phyloP scores from a whole-genome alignment of 2,888 invertebrate species.

The Mactromeris polynyma region DNA sequence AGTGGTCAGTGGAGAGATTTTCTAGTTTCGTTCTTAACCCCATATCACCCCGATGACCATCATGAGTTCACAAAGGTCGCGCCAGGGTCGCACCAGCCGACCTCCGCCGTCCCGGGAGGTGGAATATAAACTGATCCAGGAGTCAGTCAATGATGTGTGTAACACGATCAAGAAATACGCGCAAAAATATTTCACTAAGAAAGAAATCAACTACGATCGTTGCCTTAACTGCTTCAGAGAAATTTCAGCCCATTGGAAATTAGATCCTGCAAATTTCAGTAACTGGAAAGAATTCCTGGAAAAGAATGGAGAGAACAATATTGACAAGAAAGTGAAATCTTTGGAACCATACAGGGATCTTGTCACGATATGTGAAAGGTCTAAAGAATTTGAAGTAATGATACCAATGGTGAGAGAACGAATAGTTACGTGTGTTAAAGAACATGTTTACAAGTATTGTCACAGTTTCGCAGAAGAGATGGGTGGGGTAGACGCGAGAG shows the following conservation, averaged over 20 bases:
- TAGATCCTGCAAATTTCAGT: constrained; percentile 60
- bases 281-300: constrained; percentile 78
- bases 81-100: constrained; percentile 53
- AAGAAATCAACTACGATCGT: constrained; percentile 65
- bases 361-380: constrained; percentile 73
- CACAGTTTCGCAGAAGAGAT: constrained; percentile 78
- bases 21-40: not conserved
- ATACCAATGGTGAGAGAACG: constrained; percentile 72
- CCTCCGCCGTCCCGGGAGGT: constrained; percentile 76
- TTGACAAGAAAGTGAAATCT: constrained; percentile 59
- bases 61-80: constrained; percentile 35
- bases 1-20: not conserved
- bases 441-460: constrained; percentile 78
- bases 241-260: constrained; percentile 63
- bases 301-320: constrained; percentile 54
- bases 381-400: constrained; percentile 75
- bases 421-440: constrained; percentile 72
- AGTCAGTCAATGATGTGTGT: constrained; percentile 74
- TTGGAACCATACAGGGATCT: constrained; percentile 68
- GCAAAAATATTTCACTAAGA: constrained; percentile 70
- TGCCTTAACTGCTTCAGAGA: constrained; percentile 70
- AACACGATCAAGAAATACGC: constrained; percentile 74
- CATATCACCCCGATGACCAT: constrained; percentile 30
- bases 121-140: constrained; percentile 74
- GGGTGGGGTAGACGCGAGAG: constrained; percentile 73